Base-by-base conservation (phyloP, 2,797 vertebrate genomes). In the Sebastes oblongus region DNA sequence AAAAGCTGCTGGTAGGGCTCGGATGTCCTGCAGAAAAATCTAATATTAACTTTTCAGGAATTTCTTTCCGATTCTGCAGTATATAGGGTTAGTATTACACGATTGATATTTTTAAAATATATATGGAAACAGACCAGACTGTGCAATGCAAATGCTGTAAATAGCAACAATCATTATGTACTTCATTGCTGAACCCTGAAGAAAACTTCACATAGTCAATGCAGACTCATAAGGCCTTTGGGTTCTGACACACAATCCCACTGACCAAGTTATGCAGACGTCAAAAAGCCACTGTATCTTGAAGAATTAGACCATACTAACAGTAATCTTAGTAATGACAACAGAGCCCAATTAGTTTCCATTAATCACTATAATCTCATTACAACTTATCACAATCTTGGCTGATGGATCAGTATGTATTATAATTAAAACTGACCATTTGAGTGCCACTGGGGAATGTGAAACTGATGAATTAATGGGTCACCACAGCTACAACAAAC, bases 321-420 rank as follows among this genome's bases (percentile, higher is more conserved):
- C 14, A 74, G 14, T 64, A 75, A 70, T 79, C 72, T 39, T 69
- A 34, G 69, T 62, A 75, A 78, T 78, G 67, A 82, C 75, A 92
- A 88, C 81, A 91, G n/a, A 90, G 66, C 42, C 75, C 86, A 90
- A 91, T 87, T 88, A 86, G 70, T 81, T 65, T 76, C 67, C 59
- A 88, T 89, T 72, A 92, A 81, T 88, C 78, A 83, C 64, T 59
- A 1, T 87, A 81, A 85, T 86, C 77, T 72, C 52, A 72, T 84
- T 27, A 76, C 8, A 70, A 22, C 71, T 11, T 80, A 78, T 72
- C 66, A 46, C 39, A 75, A 81, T 69, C 50, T 74, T 24, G 6
- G 68, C n/a, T 74, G 46, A 79, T 83, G 39, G 65, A 66, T 70
- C 14, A 13, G 32, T 8, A 60, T 60, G 24, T 7, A 72, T 30